A percentile compares a stretch with the other conserved stretches of the same genome.
Evolutionary conservation across 2,888 invertebrate genomes (phyloP).

Genomic region (Exephanes ischioxanthus): DNA sequence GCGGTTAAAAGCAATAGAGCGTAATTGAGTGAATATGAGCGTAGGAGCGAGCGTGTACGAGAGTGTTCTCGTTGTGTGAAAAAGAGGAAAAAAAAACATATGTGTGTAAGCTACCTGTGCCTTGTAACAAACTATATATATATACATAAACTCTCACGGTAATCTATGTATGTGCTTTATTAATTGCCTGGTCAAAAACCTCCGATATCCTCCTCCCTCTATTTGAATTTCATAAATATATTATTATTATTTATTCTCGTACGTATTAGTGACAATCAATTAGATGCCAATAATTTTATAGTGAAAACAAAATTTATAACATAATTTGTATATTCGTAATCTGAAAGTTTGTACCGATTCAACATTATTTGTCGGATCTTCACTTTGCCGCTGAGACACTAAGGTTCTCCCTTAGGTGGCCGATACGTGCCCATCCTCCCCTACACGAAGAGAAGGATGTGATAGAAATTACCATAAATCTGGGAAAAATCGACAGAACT

Average conservation of each 20-base stretch:
- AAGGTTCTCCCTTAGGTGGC: too few species aligned
- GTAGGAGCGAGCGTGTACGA: constrained; percentile 72
- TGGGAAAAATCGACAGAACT: too few species aligned
- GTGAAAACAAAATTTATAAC: too few species aligned
- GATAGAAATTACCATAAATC: too few species aligned
- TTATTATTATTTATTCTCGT: neutral
- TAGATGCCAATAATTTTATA: too few species aligned
- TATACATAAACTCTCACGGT: constrained; percentile 78
- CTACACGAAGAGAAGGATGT: too few species aligned
- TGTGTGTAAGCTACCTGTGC: constrained; percentile 85
- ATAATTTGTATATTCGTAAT: too few species aligned
- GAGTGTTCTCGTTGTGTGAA: constrained; percentile 70
- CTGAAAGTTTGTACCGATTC: too few species aligned
- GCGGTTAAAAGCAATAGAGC: constrained; percentile 81
- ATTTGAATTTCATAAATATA: neutral
- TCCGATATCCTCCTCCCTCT: constrained; percentile 21
- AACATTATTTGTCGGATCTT: too few species aligned
- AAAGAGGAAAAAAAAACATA: constrained; percentile 74
- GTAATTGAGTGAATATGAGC: constrained; percentile 71
- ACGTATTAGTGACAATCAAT: constrained; percentile 10
- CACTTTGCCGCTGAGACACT: too few species aligned
- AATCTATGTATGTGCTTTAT: constrained; percentile 72
- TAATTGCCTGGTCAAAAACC: constrained; percentile 5
- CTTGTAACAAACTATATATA: constrained; percentile 84
- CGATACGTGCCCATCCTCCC: too few species aligned